Conservation (phyloP, 2,888 invertebrate genomes). For the Melipona bicolor region DNA sequence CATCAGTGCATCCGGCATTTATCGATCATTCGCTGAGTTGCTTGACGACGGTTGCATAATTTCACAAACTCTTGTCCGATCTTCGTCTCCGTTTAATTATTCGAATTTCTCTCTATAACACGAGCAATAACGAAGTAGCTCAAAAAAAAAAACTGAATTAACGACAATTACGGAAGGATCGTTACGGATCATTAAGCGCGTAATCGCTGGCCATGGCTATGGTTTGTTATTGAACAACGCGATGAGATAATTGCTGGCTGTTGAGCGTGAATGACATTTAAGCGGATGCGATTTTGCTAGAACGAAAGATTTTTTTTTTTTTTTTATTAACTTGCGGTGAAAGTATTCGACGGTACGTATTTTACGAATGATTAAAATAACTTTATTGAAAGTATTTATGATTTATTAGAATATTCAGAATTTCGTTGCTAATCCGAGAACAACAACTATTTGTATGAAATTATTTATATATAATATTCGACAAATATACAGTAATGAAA, state of each 20-base stretch:
- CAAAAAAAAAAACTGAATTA: conserved; percentile 8
- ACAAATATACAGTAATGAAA: no score
- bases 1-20: background rate
- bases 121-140: background rate
- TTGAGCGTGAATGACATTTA: conserved; percentile 46
- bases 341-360: background rate
- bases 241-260: conserved; percentile 54
- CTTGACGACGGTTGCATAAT: conserved; percentile 3
- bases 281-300: conserved; percentile 2
- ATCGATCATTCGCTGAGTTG: background rate
- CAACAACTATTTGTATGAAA: no score
- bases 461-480: no score
- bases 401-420: no score
- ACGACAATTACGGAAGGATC: conserved; percentile 19
- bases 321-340: conserved; percentile 35
- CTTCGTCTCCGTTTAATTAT: background rate
- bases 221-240: conserved; percentile 44
- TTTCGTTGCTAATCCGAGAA: no score
- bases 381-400: no score
- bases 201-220: conserved; percentile 9
- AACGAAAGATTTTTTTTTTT: background rate
- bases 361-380: background rate
- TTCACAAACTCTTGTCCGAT: background rate
- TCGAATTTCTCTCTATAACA: background rate
- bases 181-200: conserved; percentile 20